Conservation (phyloP, 2,797 vertebrate genomes). For the Clamator glandarius region DNA sequence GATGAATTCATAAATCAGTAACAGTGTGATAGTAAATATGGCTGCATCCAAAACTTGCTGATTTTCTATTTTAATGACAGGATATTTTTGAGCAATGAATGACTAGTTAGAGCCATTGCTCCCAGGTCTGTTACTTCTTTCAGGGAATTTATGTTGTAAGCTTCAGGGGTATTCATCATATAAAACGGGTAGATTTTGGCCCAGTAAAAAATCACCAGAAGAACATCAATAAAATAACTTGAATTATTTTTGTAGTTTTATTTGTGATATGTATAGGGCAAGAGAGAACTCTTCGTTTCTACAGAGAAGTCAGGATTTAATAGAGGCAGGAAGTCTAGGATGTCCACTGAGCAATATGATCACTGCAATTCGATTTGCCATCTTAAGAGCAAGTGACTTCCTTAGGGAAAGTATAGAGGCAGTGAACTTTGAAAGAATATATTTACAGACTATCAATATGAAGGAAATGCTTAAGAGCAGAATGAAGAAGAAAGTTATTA, state of each 20-base stretch:
- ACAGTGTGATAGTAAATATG: background rate
- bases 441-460: background rate
- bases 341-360: background rate
- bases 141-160: background rate
- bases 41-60: background rate
- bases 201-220: background rate
- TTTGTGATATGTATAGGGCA: background rate
- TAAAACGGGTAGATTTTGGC: background rate
- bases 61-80: background rate
- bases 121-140: background rate
- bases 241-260: background rate
- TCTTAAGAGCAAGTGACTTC: background rate
- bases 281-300: background rate
- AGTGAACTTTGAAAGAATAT: background rate
- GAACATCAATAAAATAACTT: background rate
- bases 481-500: background rate
- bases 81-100: background rate
- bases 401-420: background rate
- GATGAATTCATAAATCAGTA: background rate
- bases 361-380: background rate
- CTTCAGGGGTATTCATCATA: background rate
- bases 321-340: background rate
- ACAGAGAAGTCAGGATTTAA: background rate
- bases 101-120: background rate
- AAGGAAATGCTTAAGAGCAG: background rate